Base-by-base conservation (phyloP, 1,140 invertebrate species). In the Drosophila malerkotliana region DNA sequence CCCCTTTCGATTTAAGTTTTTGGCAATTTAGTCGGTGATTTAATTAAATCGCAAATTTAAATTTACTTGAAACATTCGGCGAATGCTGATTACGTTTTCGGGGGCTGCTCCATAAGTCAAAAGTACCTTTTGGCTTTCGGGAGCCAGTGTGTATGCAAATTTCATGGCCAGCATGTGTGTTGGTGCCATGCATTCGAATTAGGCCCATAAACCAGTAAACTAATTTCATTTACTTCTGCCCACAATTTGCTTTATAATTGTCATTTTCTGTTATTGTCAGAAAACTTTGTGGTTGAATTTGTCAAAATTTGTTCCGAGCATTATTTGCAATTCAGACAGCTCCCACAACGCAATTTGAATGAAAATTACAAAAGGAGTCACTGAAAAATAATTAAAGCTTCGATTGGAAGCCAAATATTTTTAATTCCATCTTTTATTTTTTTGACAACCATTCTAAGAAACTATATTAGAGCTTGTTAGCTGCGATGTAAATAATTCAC, bases 1-100 rank as follows among this genome's bases (percentile, higher is more conserved):
- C 32, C 32, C 32, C 7, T 1, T 39, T 7, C 30, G 41, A n/a
- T 56, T 69, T 6, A 32, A 64, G 52, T 39, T 74, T 78, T 57
- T 44, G 73, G 47, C 53, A 62, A 81, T 78, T 82, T 64, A 58
- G 75, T 74, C 44, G 73, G 81, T 74, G 73, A 85, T 85, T 85
- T 79, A 84, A 83, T 84, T 83, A 75, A 85, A 82, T 72, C 72
- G 44, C 63, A 73, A 57, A 78, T 77, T 44, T 55, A 72, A 53
- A 66, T 55, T 68, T 44, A 39, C 66, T 39, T 69, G 32, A 21
- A 56, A 39, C 59, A 61, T 61, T 61, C 24, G 49, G 37, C 54
- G 61, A 75, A 55, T 59, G 37, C 67, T 80, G 80, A 85, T 80
- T 84, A 85, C 45, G 59, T 77, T 79, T 71, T 61, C 48, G 47